Base-by-base conservation (phyloP, 1,140 invertebrate genomes). In the Panagrolaimus sp. region DNA sequence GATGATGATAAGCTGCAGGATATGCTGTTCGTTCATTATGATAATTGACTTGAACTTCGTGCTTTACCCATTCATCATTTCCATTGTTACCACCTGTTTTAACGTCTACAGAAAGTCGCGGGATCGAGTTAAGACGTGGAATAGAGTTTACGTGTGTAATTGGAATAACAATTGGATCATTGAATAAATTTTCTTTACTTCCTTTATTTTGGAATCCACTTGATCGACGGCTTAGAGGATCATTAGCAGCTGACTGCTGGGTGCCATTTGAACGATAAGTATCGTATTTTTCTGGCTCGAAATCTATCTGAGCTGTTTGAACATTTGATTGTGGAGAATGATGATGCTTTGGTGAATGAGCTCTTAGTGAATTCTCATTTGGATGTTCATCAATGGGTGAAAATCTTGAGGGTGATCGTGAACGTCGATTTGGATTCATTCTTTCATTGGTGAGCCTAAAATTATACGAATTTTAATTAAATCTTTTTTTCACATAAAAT, bases 121-220 rank as follows among this genome's bases (percentile, higher is more conserved):
- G 31, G 7, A 38, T 38, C 2, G 31, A 38, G 7, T 38, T 38
- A n/a, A n/a, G n/a, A n/a, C n/a, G 2, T 38, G 31, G 31, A 38
- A 38, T 38, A 38, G 31, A 38, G 7, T 38, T 38, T 20, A 27
- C 27, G n/a, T 16, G 51, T 20, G 27, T 57, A 20, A 64, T 43
- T 25, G 63, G 63, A 20, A 64, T 43, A 47, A 25, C 31, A 47
- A 64, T 31, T 9, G 63, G 20, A 20, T 64, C 63, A 31, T 64
- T 64, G 63, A 64, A 64, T 20, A 64, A 64, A 20, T 64, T 31
- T 25, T 64, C 63, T 38, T 38, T 38, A 38, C 31, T 38, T 38
- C 31, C 31, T 38, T 38, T 38, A 47, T 31, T 31, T 23, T 31
- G 16, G 31, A 20, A 20, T 23, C 63, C 16, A n/a, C 16, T 20